phyloP scores from a whole-genome alignment of 2,888 invertebrate species.

The Julus scanicus region DNA sequence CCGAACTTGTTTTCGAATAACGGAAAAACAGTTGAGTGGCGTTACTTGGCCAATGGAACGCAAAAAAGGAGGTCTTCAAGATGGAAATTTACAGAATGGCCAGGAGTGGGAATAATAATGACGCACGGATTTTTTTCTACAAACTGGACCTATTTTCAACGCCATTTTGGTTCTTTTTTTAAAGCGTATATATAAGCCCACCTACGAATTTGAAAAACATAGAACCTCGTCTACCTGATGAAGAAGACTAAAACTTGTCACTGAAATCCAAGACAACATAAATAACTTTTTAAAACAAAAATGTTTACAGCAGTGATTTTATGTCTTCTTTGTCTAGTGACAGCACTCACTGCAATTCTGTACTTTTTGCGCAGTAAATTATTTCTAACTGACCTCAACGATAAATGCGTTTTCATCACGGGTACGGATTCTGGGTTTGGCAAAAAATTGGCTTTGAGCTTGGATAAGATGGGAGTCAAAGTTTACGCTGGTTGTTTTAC shows the following conservation, averaged over 20 bases:
- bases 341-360: background rate
- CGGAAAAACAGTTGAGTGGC: too few relatives aligned
- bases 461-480: background rate
- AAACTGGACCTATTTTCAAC: too few relatives aligned
- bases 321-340: background rate
- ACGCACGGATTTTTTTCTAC: background rate
- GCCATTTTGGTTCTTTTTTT: too few relatives aligned
- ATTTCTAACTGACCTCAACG: background rate
- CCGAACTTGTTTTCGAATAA: too few relatives aligned
- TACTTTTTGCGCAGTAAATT: background rate
- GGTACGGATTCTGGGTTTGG: conserved; percentile 48
- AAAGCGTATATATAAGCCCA: background rate
- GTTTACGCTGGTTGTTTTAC: conserved; percentile 51
- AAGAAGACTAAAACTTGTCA: too few relatives aligned
- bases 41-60: too few relatives aligned
- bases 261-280: too few relatives aligned
- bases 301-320: background rate
- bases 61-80: background rate
- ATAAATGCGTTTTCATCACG: conserved; percentile 49
- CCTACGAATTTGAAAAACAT: background rate
- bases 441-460: background rate
- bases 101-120: background rate
- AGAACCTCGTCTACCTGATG: too few relatives aligned
- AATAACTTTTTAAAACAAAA: background rate
- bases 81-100: background rate